Percentiles rank a stretch among this genome's conserved stretches.
Evolutionary conservation across 2,113 vertebrate genomes (phyloP).

Genomic region (Corythornis vintsioides): DNA sequence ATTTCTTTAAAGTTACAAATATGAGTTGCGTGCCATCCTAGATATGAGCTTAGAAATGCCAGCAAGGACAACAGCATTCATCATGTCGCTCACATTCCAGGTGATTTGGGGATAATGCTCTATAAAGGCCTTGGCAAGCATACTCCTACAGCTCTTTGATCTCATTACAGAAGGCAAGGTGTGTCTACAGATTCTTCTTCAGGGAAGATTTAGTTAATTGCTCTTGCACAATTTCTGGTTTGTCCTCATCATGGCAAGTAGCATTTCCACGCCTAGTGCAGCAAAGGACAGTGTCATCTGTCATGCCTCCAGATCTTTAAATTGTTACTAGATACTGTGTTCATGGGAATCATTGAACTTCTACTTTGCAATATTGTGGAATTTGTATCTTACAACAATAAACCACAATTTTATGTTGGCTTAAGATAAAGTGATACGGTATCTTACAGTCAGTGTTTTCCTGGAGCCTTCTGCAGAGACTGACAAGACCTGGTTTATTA

Average conservation of each 20-base stretch:
- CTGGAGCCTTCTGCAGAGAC: background rate
- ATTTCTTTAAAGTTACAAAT: background rate
- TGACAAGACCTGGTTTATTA: background rate
- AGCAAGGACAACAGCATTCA: background rate
- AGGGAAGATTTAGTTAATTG: conserved; percentile 38
- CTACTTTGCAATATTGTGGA: background rate
- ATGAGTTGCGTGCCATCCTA: background rate
- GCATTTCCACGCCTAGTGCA: conserved; percentile 4
- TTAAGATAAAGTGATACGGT: background rate
- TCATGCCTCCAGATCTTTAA: background rate
- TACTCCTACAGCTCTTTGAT: conserved; percentile 44
- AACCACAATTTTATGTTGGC: background rate
- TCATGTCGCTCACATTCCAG: background rate
- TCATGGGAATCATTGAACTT: background rate
- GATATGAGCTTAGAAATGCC: background rate
- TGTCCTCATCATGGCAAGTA: background rate
- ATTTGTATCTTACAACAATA: background rate
- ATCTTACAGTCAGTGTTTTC: background rate
- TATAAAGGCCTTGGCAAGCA: background rate
- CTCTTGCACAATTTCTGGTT: conserved; percentile 26
- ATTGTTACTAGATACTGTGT: background rate
- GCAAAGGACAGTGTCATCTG: background rate
- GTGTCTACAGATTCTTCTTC: conserved; percentile 26
- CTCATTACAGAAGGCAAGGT: conserved; percentile 39
- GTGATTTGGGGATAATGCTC: conserved; percentile 42